phyloP scores from a whole-genome alignment of 1,140 invertebrate genomes.

The Drosophila quadrilineata region DNA sequence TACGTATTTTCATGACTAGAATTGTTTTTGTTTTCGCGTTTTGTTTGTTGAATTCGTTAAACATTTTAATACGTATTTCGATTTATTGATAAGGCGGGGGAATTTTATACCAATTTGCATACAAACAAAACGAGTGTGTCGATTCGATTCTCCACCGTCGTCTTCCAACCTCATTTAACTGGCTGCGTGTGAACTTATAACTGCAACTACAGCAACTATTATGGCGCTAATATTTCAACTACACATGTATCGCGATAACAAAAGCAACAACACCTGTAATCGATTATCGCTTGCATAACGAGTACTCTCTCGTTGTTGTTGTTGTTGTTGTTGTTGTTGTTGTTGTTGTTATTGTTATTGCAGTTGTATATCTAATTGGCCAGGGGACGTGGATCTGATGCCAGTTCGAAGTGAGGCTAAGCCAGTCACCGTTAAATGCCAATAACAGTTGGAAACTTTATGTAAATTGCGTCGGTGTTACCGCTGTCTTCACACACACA shows the following conservation, averaged over 20 bases:
- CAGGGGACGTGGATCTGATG: conserved; percentile 8
- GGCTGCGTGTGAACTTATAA: conserved; percentile 38
- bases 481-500: not conserved
- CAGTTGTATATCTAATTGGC: conserved; percentile 8
- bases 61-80: conserved; percentile 49
- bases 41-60: conserved; percentile 7
- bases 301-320: conserved; percentile 15
- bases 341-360: not conserved
- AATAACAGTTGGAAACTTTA: conserved; percentile 34
- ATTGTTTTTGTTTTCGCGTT: not conserved
- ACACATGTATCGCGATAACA: conserved; percentile 22
- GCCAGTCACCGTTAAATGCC: conserved; percentile 18
- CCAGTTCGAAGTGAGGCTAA: not conserved
- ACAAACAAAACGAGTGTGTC: conserved; percentile 51
- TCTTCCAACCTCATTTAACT: not conserved
- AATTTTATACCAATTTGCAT: conserved; percentile 54
- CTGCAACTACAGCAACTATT: conserved; percentile 19
- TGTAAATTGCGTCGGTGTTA: conserved; percentile 29
- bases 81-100: conserved; percentile 48
- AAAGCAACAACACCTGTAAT: conserved; percentile 25
- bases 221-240: conserved; percentile 46
- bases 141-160: not conserved
- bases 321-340: conserved; percentile 3
- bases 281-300: conserved; percentile 56
- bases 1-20: conserved; percentile 9